These are phyloP conservation scores for Malacoraja senta DNA, from an alignment of 2,797 vertebrate species.

Conservation along the genomic window DNA sequence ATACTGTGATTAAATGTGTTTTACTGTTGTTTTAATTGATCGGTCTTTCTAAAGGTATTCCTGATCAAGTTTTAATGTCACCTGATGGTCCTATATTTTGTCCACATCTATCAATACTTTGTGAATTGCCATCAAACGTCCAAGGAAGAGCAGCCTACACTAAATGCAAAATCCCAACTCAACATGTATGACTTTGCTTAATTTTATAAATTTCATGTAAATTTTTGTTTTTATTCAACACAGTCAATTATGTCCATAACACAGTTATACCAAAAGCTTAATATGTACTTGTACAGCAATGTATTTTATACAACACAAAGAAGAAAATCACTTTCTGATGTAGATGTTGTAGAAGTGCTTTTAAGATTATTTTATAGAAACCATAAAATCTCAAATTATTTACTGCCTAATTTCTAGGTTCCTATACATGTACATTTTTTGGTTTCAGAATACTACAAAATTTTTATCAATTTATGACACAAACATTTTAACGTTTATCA, in stretches of 20 bases:
- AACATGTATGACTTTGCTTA: neutral
- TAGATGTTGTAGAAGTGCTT: slow-evolving; percentile 37
- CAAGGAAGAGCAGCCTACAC: neutral
- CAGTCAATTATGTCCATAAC: neutral
- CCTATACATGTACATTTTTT: slow-evolving; percentile 7
- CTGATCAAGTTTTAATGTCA: slow-evolving; percentile 12
- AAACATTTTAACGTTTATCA: slow-evolving; percentile 32
- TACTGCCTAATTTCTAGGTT: slow-evolving; percentile 24
- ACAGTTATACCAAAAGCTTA: slow-evolving; percentile 34
- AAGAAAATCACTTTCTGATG: slow-evolving; percentile 22
- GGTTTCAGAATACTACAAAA: slow-evolving; percentile 4
- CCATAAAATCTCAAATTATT: neutral
- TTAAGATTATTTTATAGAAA: slow-evolving; percentile 32
- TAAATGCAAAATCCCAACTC: neutral
- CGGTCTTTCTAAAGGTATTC: slow-evolving; percentile 2
- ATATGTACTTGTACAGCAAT: slow-evolving; percentile 26
- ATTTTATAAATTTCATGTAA: slow-evolving; percentile 34
- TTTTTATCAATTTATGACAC: slow-evolving; percentile 31
- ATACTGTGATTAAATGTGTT: neutral
- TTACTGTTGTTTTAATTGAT: slow-evolving; percentile 21
- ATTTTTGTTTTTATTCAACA: slow-evolving; percentile 21
- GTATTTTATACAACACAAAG: slow-evolving; percentile 30
- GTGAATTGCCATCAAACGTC: slow-evolving; percentile 3
- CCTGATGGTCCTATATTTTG: slow-evolving; percentile 18
- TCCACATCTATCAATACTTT: slow-evolving; percentile 28